Conservation (phyloP, 2,888 invertebrate genomes). For the Drosophila paranaensis region DNA sequence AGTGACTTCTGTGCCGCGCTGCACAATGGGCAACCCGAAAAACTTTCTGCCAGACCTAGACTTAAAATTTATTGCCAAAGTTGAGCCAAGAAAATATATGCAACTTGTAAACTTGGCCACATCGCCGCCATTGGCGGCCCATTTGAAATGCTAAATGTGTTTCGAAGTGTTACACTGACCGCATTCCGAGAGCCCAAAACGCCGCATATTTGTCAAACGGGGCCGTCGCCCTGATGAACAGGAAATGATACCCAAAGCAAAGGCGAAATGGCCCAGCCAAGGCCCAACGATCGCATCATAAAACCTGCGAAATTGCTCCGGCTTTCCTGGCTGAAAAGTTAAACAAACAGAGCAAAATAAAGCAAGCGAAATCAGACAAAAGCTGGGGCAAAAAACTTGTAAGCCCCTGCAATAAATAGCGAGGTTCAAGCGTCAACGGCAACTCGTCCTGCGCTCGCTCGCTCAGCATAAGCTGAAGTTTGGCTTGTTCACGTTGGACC, state of each 20-base stretch:
- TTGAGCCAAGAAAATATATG: constrained; percentile 60
- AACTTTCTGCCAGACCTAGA: constrained; percentile 59
- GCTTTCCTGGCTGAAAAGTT: constrained; percentile 31
- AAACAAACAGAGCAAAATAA: constrained; percentile 13
- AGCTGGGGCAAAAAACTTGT: constrained; percentile 45
- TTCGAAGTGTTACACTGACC: constrained; percentile 70
- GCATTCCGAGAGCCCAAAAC: constrained; percentile 67
- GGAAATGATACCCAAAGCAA: constrained; percentile 61
- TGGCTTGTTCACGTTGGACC: constrained; percentile 51
- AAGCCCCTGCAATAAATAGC: constrained; percentile 69
- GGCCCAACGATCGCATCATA: constrained; percentile 71
- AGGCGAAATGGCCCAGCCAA: not conserved
- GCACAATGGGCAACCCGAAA: constrained; percentile 24
- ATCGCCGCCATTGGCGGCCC: constrained; percentile 36
- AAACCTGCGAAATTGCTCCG: constrained; percentile 60
- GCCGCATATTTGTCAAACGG: constrained; percentile 74
- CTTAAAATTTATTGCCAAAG: constrained; percentile 72
- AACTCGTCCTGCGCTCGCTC: constrained; percentile 48
- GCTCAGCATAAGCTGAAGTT: constrained; percentile 66
- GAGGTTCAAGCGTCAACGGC: constrained; percentile 49
- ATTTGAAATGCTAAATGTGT: constrained; percentile 72
- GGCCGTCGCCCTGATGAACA: constrained; percentile 60
- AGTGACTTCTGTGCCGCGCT: constrained; percentile 22
- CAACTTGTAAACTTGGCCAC: constrained; percentile 60
- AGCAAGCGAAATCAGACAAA: constrained; percentile 23